phyloP scores from a whole-genome alignment of 2,113 vertebrate species.

The Alethe diademata region DNA sequence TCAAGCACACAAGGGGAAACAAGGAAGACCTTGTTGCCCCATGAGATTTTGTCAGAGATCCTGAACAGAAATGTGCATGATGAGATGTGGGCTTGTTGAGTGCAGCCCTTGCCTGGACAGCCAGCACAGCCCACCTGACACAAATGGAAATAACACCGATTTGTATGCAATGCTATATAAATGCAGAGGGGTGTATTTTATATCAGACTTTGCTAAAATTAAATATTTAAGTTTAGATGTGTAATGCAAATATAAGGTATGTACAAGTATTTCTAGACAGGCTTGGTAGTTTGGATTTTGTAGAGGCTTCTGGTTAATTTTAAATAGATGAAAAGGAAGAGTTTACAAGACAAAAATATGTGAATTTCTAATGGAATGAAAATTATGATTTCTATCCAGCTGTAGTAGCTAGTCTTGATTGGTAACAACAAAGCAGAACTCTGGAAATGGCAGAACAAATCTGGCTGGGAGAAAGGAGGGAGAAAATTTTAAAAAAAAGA shows the following conservation, averaged over 20 bases:
- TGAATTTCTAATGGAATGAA: neutral
- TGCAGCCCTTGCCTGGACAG: neutral
- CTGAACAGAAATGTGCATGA: accelerated
- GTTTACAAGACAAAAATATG: neutral
- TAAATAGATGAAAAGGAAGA: neutral
- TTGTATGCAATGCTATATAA: neutral
- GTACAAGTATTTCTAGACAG: neutral
- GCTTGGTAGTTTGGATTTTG: neutral
- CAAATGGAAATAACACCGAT: neutral
- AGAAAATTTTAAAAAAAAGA: neutral
- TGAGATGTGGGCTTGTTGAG: neutral
- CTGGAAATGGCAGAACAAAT: neutral
- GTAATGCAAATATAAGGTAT: neutral
- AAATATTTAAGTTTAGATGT: neutral
- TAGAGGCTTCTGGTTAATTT: neutral
- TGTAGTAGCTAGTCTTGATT: neutral
- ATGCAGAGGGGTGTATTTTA: neutral
- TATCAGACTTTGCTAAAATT: neutral
- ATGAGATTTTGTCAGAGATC: neutral
- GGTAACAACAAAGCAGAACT: neutral
- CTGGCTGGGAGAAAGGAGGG: neutral
- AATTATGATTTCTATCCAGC: neutral
- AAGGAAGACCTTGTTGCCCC: neutral
- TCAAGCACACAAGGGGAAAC: neutral
- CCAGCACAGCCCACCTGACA: neutral